phyloP scores from a whole-genome alignment of 2,888 invertebrate genomes.

The Scaptomyza tumidula region DNA sequence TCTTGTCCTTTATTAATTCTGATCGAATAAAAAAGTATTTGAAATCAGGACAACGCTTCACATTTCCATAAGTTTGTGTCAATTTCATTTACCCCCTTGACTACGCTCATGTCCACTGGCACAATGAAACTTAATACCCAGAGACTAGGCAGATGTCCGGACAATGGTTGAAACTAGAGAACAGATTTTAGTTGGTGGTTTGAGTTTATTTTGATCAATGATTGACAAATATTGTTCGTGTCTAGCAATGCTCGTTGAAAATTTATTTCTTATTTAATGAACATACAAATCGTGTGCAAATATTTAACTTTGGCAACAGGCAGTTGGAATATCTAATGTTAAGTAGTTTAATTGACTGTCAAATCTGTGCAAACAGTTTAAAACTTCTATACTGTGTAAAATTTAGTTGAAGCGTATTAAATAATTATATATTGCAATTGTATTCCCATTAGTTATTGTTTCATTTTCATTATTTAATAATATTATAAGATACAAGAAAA shows the following conservation, averaged over 20 bases:
- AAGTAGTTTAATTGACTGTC: background rate
- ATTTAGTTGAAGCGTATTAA: background rate
- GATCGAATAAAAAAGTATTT: too few species aligned
- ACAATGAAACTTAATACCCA: background rate
- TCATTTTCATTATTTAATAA: conserved; percentile 3
- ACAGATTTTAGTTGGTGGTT: background rate
- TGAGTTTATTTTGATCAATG: conserved; percentile 22
- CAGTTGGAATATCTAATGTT: background rate
- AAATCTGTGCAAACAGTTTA: background rate
- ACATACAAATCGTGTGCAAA: conserved; percentile 7
- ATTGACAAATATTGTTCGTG: conserved; percentile 43
- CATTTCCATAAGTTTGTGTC: too few species aligned
- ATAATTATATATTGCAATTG: conserved; percentile 1
- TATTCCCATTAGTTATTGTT: conserved; percentile 8
- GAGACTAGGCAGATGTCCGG: background rate
- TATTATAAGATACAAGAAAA: background rate
- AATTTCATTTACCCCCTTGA: background rate
- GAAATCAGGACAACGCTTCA: too few species aligned
- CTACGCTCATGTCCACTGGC: background rate
- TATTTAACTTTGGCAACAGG: background rate
- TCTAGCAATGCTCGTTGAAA: conserved; percentile 11
- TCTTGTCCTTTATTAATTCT: too few species aligned
- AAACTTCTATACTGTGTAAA: background rate
- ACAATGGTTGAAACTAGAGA: background rate
- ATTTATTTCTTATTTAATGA: conserved; percentile 40